Percentiles rank a stretch among this genome's conserved stretches.
These are phyloP conservation scores for Propsilocerus akamusi DNA, from an alignment of 1,140 invertebrate genomes.

Conservation along the genomic window DNA sequence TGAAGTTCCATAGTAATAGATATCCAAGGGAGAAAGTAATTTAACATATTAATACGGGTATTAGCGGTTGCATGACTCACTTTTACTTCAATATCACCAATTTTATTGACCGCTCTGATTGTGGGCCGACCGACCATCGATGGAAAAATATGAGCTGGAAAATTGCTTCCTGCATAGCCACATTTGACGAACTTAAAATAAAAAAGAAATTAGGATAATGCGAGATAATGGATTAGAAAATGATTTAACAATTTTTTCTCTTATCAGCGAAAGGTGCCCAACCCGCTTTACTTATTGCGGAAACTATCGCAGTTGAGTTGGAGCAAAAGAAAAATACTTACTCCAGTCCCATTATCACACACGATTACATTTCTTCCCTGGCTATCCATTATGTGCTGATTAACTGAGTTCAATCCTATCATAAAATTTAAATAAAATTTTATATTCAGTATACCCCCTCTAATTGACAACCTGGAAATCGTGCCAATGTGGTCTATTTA, in stretches of 20 bases:
- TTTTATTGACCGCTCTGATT: conserved; percentile 91
- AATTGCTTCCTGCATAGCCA: conserved; percentile 97
- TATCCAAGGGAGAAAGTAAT: conserved; percentile 5
- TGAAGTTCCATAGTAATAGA: conserved; percentile 5
- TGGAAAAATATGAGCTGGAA: conserved; percentile 96
- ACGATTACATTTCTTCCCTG: conserved; percentile 93
- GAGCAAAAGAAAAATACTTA: conserved; percentile 37
- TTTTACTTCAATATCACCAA: conserved; percentile 98
- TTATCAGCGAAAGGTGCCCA: background rate
- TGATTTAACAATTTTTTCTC: conserved; percentile 3
- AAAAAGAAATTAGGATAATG: conserved; percentile 6
- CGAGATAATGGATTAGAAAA: conserved; percentile 11
- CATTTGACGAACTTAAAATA: conserved; percentile 94
- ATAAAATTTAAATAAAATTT: too few species aligned
- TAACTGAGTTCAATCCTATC: too few species aligned
- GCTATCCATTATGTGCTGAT: conserved; percentile 62
- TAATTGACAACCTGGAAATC: too few species aligned
- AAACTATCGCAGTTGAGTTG: conserved; percentile 5
- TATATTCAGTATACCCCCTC: too few species aligned
- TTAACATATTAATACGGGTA: background rate
- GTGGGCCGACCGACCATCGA: conserved; percentile 97
- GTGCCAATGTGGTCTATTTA: too few species aligned
- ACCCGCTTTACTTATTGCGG: background rate
- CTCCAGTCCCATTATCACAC: conserved; percentile 97
- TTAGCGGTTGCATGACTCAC: conserved; percentile 33